phyloP scores from a whole-genome alignment of 2,113 vertebrate species.

The Halcyon malimbica region DNA sequence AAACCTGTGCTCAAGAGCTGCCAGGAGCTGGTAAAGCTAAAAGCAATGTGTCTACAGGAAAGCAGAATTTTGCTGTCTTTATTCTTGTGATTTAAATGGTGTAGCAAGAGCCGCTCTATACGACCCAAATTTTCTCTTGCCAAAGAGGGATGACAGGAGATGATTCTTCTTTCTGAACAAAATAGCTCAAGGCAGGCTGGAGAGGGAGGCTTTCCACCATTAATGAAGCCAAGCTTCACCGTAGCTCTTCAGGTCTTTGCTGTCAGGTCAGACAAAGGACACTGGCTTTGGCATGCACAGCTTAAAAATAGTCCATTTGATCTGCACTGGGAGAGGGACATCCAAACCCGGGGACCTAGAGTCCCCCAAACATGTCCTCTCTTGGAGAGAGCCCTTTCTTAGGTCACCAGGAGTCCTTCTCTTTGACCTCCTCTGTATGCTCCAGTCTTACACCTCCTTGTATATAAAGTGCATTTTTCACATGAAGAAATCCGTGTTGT shows the following conservation, averaged over 20 bases:
- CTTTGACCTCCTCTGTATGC: background rate
- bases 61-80: background rate
- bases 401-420: background rate
- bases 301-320: background rate
- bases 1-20: constrained; percentile 10
- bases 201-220: background rate
- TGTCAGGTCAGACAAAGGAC: background rate
- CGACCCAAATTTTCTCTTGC: constrained; percentile 2
- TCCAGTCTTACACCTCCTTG: background rate
- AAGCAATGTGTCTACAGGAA: background rate
- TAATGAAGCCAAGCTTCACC: background rate
- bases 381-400: background rate
- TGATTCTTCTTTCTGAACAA: background rate
- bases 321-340: background rate
- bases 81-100: background rate
- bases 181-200: background rate
- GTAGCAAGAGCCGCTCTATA: background rate
- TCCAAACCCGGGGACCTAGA: background rate
- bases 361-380: background rate
- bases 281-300: background rate
- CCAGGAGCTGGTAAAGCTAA: background rate
- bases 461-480: background rate
- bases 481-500: background rate
- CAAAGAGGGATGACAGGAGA: background rate
- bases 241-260: background rate